These are phyloP conservation scores for Thamnaconus septentrionalis DNA, from an alignment of 2,113 vertebrate species.

Conservation along the genomic window DNA sequence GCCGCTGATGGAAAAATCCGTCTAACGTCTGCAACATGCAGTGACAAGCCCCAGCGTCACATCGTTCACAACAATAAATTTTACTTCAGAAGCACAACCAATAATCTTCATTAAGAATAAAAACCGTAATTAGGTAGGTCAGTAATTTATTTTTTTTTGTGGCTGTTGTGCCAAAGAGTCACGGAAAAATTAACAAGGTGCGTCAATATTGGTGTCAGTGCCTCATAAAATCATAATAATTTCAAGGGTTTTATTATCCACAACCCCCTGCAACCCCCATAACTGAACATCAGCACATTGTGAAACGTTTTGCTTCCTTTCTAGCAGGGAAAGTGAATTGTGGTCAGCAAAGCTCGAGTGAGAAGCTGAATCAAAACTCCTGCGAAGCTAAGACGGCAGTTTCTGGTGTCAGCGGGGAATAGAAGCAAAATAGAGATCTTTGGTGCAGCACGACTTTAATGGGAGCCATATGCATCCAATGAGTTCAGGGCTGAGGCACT, in stretches of 20 bases:
- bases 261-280: neutral
- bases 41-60: no score
- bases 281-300: no score
- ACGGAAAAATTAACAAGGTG: no score
- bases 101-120: no score
- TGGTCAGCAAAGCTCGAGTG: constrained; percentile 39
- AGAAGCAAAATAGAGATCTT: constrained; percentile 57
- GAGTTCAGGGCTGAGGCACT: constrained; percentile 42
- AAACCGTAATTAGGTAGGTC: no score
- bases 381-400: constrained; percentile 50
- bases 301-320: no score
- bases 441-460: constrained; percentile 67
- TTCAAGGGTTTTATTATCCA: neutral
- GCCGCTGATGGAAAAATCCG: no score
- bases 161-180: no score
- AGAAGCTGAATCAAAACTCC: constrained; percentile 50
- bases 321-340: constrained; percentile 12
- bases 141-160: no score
- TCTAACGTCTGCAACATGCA: no score
- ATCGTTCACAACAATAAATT: no score
- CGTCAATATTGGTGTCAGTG: neutral
- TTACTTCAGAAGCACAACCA: no score
- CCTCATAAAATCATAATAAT: constrained; percentile 16
- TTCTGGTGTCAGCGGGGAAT: constrained; percentile 58
- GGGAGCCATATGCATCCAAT: constrained; percentile 69